Conservation (phyloP, 1,140 invertebrate species). For the Ceratina japonica region DNA sequence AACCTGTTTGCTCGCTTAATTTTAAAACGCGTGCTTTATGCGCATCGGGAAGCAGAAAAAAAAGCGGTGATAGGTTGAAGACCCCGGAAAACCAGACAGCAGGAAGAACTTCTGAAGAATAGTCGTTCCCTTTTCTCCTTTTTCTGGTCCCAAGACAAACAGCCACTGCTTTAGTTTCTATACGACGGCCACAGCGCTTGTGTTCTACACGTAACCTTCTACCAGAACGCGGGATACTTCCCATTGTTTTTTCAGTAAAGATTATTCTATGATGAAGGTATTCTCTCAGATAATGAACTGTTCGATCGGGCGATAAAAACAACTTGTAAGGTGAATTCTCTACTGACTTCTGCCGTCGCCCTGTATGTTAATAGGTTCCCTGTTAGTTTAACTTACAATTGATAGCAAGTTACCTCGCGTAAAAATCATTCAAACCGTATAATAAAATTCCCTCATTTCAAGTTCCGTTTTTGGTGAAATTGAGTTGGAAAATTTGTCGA, state of each 20-base stretch:
- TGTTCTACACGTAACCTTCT: conserved; percentile 18
- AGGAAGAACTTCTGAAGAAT: conserved; percentile 65
- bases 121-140: conserved; percentile 32
- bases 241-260: background rate
- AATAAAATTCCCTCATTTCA: no score
- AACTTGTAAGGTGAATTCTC: background rate
- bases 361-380: background rate
- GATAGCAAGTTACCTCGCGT: no score
- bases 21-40: conserved; percentile 19
- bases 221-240: background rate
- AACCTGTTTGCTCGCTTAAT: conserved; percentile 38
- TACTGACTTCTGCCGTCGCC: background rate
- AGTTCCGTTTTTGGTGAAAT: no score
- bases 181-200: conserved; percentile 18
- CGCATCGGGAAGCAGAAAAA: background rate
- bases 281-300: conserved; percentile 3
- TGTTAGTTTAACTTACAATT: no score
- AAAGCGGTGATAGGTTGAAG: conserved; percentile 40
- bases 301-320: no score
- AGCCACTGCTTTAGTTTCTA: conserved; percentile 38
- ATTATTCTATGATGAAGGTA: background rate
- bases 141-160: conserved; percentile 51
- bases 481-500: no score
- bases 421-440: no score
- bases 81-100: conserved; percentile 41